Conservation (phyloP, 2,797 vertebrate genomes). For the Psittacula derbiana region DNA sequence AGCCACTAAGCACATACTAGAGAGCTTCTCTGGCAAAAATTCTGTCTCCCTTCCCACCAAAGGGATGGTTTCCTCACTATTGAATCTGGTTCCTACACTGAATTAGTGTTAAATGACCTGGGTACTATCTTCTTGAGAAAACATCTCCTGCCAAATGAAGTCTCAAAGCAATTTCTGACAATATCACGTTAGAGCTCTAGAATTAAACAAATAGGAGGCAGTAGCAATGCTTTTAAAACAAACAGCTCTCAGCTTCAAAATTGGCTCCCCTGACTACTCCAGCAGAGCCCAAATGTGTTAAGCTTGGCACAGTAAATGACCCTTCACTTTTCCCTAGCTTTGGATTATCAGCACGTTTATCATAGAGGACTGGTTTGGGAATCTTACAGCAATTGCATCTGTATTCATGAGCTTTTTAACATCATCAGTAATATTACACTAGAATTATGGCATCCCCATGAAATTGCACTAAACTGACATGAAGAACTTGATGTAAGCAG, state of each 20-base stretch:
- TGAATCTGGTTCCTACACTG: neutral
- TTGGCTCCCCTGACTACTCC: conserved; percentile 36
- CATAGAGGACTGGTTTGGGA: conserved; percentile 14
- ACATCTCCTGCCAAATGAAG: conserved; percentile 13
- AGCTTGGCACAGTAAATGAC: conserved; percentile 44
- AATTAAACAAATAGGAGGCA: conserved; percentile 64
- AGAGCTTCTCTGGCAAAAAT: conserved; percentile 33
- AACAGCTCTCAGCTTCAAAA: conserved; percentile 62
- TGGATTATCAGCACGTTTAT: conserved; percentile 26
- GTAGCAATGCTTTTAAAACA: conserved; percentile 58
- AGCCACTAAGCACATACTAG: neutral
- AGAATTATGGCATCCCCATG: neutral
- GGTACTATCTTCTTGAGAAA: conserved; percentile 43
- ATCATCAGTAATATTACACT: conserved; percentile 2
- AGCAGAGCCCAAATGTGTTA: conserved; percentile 57
- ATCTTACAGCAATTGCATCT: neutral
- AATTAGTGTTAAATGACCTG: conserved; percentile 42
- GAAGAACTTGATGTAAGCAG: neutral
- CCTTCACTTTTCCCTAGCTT: conserved; percentile 38
- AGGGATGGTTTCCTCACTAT: neutral
- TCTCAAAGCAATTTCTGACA: conserved; percentile 46
- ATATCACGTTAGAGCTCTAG: conserved; percentile 22
- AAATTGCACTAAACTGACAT: conserved; percentile 14
- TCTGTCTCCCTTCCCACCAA: neutral
- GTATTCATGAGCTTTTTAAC: conserved; percentile 11